Conservation (phyloP, 2,113 vertebrate genomes). For the Mirza zaza region DNA sequence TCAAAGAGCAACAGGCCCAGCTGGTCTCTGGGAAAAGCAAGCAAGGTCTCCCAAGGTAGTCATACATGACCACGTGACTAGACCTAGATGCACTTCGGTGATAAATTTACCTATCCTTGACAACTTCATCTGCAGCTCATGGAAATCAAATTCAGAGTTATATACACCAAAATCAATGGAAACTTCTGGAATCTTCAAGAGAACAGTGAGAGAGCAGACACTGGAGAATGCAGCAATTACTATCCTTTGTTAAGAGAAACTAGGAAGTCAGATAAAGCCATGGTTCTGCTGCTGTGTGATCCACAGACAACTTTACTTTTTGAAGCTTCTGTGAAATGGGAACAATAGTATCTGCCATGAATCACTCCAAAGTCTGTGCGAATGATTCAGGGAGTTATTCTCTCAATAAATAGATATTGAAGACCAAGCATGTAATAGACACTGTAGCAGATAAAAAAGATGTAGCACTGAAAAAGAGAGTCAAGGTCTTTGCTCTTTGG, state of each 20-base stretch:
- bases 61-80: not conserved
- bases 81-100: not conserved
- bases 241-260: not conserved
- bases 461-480: not conserved
- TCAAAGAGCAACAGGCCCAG: not conserved
- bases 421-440: constrained; percentile 31
- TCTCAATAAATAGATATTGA: not conserved
- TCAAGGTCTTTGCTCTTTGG: not conserved
- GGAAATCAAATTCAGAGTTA: not conserved
- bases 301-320: not conserved
- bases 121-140: not conserved
- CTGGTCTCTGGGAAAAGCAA: not conserved
- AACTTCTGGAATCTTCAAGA: not conserved
- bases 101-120: not conserved
- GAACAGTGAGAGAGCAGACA: not conserved
- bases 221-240: constrained; percentile 34
- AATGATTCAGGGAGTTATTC: not conserved
- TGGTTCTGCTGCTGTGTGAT: not conserved
- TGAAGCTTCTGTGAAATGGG: not conserved
- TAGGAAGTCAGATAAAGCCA: not conserved
- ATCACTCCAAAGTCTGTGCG: not conserved
- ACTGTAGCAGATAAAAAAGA: not conserved
- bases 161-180: not conserved
- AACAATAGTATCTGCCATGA: not conserved
- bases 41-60: not conserved